These are phyloP conservation scores for Cydia pomonella DNA, from an alignment of 1,140 invertebrate species.

Conservation along the genomic window DNA sequence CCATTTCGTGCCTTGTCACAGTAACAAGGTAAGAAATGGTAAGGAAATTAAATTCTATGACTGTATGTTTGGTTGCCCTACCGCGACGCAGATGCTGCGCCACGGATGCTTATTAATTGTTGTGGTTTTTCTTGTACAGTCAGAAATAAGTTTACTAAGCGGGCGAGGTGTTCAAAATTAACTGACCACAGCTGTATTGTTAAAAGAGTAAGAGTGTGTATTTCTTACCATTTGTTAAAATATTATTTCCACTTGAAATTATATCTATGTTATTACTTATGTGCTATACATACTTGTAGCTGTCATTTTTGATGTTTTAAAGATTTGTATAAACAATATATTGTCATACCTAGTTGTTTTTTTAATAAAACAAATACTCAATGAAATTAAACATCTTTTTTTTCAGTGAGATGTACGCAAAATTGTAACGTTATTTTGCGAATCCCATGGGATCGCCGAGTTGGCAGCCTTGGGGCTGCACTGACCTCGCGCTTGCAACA, in stretches of 20 bases:
- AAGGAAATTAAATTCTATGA: too few species aligned
- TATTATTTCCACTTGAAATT: not conserved
- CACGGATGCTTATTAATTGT: too few species aligned
- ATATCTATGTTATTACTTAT: not conserved
- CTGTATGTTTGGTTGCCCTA: too few species aligned
- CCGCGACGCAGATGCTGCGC: too few species aligned
- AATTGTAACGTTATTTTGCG: not conserved
- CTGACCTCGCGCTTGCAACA: not conserved
- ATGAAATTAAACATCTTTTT: conserved; percentile 18
- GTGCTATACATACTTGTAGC: not conserved
- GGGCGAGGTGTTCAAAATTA: too few species aligned
- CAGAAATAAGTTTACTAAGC: too few species aligned
- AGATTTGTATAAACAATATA: conserved; percentile 4
- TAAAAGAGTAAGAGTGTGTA: too few species aligned
- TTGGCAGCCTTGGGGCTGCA: too few species aligned
- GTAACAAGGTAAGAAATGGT: too few species aligned
- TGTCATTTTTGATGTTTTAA: not conserved
- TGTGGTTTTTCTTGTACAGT: too few species aligned
- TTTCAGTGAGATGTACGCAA: conserved; percentile 28
- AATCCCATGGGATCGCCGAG: not conserved
- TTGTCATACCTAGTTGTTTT: conserved; percentile 22
- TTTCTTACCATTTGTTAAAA: not conserved
- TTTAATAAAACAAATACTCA: conserved; percentile 10
- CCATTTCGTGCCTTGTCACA: too few species aligned
- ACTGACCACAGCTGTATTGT: too few species aligned